Evolutionary conservation across 1,140 invertebrate species (phyloP).

Genomic region (Trinorchestia longiramus): DNA sequence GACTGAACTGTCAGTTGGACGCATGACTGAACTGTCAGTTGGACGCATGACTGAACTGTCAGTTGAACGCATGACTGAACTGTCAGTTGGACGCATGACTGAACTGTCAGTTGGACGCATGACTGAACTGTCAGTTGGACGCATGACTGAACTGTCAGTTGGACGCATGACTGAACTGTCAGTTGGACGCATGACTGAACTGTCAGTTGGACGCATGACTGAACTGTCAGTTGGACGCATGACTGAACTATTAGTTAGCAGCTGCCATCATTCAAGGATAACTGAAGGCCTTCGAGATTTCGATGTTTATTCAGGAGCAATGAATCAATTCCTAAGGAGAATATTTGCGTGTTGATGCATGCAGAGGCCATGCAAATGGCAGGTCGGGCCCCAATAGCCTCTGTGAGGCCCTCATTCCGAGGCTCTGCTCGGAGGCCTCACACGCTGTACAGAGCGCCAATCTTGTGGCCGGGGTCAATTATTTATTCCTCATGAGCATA

Average conservation of each 20-base stretch:
- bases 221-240: too few species aligned
- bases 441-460: background rate
- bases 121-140: too few species aligned
- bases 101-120: too few species aligned
- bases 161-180: too few species aligned
- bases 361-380: background rate
- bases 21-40: too few species aligned
- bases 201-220: too few species aligned
- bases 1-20: too few species aligned
- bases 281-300: slow-evolving; percentile 23
- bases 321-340: slow-evolving; percentile 33
- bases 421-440: background rate
- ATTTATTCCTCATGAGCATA: slow-evolving; percentile 47
- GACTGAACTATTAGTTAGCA: background rate
- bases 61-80: too few species aligned
- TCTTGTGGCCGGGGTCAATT: background rate
- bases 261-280: background rate
- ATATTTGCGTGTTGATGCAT: slow-evolving; percentile 12
- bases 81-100: too few species aligned
- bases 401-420: background rate
- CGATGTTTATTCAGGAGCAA: slow-evolving; percentile 35
- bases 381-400: background rate
- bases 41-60: too few species aligned
- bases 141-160: too few species aligned
- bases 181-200: too few species aligned